Evolutionary conservation across 2,888 invertebrate genomes (phyloP), one percentile per base, ranked within the genome.

Genomic region (Reticulitermes lucifugus): DNA sequence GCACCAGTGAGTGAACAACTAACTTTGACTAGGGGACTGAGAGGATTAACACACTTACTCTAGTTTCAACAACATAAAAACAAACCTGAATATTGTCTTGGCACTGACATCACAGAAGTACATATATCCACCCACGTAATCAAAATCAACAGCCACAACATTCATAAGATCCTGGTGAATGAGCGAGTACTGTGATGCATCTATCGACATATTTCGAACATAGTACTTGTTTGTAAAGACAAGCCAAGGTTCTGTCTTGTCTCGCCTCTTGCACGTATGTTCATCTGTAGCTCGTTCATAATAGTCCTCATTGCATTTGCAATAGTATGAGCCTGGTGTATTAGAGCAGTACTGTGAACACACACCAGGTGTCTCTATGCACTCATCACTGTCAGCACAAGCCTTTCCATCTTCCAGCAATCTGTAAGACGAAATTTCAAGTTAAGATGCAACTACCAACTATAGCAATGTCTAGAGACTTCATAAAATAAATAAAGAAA

Each of bases 141-240:
- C 98, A 89, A 97, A 98, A 90, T 99, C 99, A 77, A 99, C 93
- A 0, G 99, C 98, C 0, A 99, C 99, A 0, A 98, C 98, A 90
- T 99, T 99, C 92, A 98, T 96, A 41, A 99, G 93, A 89, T 99
- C 99, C 90, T 98, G 98, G 89, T 98, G 97, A 89, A 98, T 95
- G 25, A 98, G 92, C 89, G 95, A 96, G 90, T 98, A 98, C 18
- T 94, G 92, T 7, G 93, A 92, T 0, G 98, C 99, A 90, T 99
- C 98, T 0, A 95, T 93, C 0, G 98, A 97, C 95, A 99, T 96
- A 89, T 99, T 98, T 83, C 99, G 93, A 2, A 99, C 96, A 91
- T 99, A 99, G 91, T 99, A 99, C 89, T 98, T 98, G 90, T 99
- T 99, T 22, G 98, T 98, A 90, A 99, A 98, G 84, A 99, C 93